Evolutionary conservation across 2,113 vertebrate species (phyloP), one percentile per base, ranked within the genome.

Genomic region (Tragelaphus scriptus): DNA sequence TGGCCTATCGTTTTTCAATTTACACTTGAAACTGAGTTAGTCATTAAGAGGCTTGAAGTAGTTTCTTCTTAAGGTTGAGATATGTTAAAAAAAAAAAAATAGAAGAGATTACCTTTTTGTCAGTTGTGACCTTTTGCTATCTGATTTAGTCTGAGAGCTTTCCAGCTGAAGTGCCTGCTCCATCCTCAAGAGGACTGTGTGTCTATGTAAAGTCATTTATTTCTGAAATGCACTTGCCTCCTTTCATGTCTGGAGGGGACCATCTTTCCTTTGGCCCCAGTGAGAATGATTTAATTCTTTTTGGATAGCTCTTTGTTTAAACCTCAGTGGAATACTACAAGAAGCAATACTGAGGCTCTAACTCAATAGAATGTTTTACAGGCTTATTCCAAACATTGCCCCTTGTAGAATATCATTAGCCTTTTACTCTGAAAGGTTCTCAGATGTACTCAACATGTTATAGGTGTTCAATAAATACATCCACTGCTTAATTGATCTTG

Each of bases 91-190:
- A 75, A 82, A 71, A 80, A 75, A 79, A n/a, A 58, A 80, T 91
- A 82, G 17, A 85, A 86, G 51, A 92, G 81, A 68, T 88, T 86
- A 44, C 4, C 30, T 88, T 92, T 92, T 88, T 92, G 44, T 86
- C 55, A 94, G 88, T 82, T 16, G 32, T 91, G 82, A 92, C 88
- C 95, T 97, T 97, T 91, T 89, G 77, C 81, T 95, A 44, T 92
- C 87, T 97, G 95, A 96, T 88, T 98, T 90, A 88, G 56, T 82
- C n/a, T 88, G 44, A 96, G 96, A 94, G 85, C 90, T 97, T 92
- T 98, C 80, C 47, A 98, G 59, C 65, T 88, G 15, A 32, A 97
- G 92, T 90, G 80, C 47, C 79, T 96, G 10, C 87, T 97, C 65
- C 26, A 85, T 21, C 32, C 94, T 93, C 63, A 30, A 92, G 97